A percentile compares a stretch with the other conserved stretches of the same genome.
These are phyloP conservation scores for Podarcis cretensis DNA, from an alignment of 2,113 vertebrate species.

Conservation along the genomic window DNA sequence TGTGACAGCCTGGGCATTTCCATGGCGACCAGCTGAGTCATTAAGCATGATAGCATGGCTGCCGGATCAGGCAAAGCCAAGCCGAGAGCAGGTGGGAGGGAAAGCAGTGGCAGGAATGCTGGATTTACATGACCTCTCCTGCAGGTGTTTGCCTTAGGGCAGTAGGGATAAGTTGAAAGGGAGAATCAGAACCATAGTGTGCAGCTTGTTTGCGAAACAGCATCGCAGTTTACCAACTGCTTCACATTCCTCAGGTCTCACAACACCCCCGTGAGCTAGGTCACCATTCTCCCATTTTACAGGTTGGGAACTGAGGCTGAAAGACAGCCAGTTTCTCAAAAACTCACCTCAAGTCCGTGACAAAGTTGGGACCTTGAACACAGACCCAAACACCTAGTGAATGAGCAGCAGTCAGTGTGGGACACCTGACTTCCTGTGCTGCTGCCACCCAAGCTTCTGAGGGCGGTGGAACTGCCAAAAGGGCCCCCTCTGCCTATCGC, in stretches of 20 bases:
- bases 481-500: no score
- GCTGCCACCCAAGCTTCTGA: no score
- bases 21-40: conserved; percentile 64
- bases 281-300: not conserved
- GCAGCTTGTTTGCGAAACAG: not conserved
- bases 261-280: not conserved
- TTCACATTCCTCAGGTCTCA: not conserved
- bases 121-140: conserved; percentile 34
- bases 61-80: conserved; percentile 41
- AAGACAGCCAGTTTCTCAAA: not conserved
- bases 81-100: conserved; percentile 20
- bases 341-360: no score
- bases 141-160: conserved; percentile 9
- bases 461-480: no score
- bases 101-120: conserved; percentile 11
- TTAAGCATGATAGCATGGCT: conserved; percentile 44
- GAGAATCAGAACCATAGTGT: not conserved
- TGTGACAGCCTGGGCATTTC: conserved; percentile 56
- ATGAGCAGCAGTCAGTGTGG: no score
- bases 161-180: not conserved
- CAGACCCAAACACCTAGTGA: no score
- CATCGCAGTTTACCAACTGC: not conserved
- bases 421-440: no score
- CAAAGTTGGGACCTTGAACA: no score
- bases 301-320: not conserved